Percentiles rank a stretch among this genome's conserved stretches.
phyloP scores from a whole-genome alignment of 2,888 invertebrate species.

The Drosophila paranaensis region DNA sequence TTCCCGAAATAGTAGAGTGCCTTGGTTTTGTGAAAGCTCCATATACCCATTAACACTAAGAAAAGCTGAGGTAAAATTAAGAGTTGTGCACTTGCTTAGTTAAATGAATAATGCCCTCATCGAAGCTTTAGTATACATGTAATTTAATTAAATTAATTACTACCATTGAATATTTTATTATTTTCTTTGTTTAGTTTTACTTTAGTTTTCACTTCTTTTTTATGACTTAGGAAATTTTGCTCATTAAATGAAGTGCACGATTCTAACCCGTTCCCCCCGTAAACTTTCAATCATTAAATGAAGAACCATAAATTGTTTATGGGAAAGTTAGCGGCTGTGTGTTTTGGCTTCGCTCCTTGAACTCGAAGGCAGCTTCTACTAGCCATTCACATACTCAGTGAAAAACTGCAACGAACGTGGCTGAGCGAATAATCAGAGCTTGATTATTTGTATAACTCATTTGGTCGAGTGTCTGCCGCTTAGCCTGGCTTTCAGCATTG shows the following conservation, averaged over 20 bases:
- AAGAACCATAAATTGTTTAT: slow-evolving; percentile 3
- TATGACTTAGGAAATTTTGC: background rate
- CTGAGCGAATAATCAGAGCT: slow-evolving; percentile 50
- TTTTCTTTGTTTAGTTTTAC: too few relatives aligned
- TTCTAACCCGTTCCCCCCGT: background rate
- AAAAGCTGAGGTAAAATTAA: too few relatives aligned
- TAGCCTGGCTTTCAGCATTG: slow-evolving; percentile 27
- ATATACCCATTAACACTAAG: too few relatives aligned
- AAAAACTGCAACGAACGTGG: background rate
- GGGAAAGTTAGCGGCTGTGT: background rate
- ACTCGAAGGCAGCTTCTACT: background rate
- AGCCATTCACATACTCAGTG: slow-evolving; percentile 5
- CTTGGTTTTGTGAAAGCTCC: too few relatives aligned
- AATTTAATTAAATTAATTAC: background rate
- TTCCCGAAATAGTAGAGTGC: too few relatives aligned
- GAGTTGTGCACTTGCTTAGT: too few relatives aligned
- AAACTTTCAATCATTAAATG: background rate
- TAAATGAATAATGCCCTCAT: too few relatives aligned
- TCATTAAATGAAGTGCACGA: slow-evolving; percentile 3
- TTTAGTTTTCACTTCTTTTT: background rate
- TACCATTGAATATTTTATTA: background rate
- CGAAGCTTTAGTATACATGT: too few relatives aligned
- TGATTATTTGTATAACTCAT: slow-evolving; percentile 67
- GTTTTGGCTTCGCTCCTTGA: background rate
- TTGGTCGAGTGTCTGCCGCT: slow-evolving; percentile 28